Evolutionary conservation across 2,797 vertebrate species (phyloP).

Genomic region (Phalanger gymnotis): DNA sequence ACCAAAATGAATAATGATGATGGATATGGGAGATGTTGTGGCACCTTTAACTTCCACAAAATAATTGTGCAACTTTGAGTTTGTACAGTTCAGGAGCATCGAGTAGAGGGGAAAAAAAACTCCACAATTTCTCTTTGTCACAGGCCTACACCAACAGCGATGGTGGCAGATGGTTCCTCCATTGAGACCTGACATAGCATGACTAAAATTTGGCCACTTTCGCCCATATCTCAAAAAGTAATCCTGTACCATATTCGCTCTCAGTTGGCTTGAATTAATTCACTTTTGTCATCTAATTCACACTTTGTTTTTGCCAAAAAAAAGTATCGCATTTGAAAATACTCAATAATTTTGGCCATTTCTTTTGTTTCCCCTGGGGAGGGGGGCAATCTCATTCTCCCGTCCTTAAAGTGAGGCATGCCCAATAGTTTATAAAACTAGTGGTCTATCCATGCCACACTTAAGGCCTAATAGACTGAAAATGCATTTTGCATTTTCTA

Average conservation of each 20-base stretch:
- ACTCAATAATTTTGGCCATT: not conserved
- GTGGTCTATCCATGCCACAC: not conserved
- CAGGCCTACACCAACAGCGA: not conserved
- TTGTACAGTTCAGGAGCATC: not conserved
- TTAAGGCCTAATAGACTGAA: not conserved
- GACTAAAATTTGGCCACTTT: not conserved
- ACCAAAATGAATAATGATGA: not conserved
- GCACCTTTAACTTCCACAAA: not conserved
- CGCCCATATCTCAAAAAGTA: not conserved
- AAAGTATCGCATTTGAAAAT: not conserved
- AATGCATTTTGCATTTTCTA: not conserved
- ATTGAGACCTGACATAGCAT: not conserved
- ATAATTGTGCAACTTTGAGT: not conserved
- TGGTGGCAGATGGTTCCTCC: not conserved
- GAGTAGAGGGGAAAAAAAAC: not conserved
- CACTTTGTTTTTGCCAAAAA: not conserved
- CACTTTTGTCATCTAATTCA: not conserved
- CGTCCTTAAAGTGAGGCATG: not conserved
- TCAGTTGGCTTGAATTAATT: not conserved
- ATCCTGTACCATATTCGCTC: not conserved
- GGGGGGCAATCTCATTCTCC: not conserved
- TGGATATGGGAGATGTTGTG: not conserved
- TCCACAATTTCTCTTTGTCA: not conserved
- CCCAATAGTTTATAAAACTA: not conserved
- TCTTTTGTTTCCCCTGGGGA: not conserved